These are phyloP conservation scores for Phrixothrix hirtus DNA, from an alignment of 2,888 invertebrate species.

Conservation along the genomic window DNA sequence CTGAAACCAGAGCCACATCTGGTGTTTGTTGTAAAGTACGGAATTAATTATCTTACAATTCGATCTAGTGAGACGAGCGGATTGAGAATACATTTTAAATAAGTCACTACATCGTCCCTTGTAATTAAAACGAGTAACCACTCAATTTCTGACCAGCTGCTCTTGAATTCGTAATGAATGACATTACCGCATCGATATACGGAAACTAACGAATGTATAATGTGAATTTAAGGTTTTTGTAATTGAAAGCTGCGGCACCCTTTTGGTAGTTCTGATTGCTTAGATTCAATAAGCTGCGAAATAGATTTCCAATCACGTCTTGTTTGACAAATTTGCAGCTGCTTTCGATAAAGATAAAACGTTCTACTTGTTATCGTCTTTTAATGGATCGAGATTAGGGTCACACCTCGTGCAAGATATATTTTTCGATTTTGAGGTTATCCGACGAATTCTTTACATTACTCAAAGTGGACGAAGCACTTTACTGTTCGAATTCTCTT, in stretches of 20 bases:
- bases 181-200: slow-evolving; percentile 11
- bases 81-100: slow-evolving; percentile 24
- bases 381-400: slow-evolving; percentile 3
- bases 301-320: slow-evolving; percentile 23
- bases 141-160: slow-evolving; percentile 31
- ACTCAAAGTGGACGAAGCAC: too few relatives aligned
- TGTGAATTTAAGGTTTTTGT: too few relatives aligned
- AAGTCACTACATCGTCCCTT: slow-evolving; percentile 21
- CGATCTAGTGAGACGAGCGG: slow-evolving; percentile 20
- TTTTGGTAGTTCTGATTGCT: slow-evolving; percentile 13
- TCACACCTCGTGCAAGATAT: neutral
- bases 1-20: slow-evolving; percentile 17
- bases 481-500: too few relatives aligned
- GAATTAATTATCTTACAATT: slow-evolving; percentile 34
- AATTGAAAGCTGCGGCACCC: slow-evolving; percentile 11
- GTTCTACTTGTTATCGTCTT: slow-evolving; percentile 3
- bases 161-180: slow-evolving; percentile 28
- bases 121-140: slow-evolving; percentile 31
- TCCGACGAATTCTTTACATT: too few relatives aligned
- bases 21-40: slow-evolving; percentile 32
- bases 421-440: neutral
- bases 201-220: too few relatives aligned
- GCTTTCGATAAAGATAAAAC: slow-evolving; percentile 2
- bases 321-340: slow-evolving; percentile 16
- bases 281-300: slow-evolving; percentile 10